Evolutionary conservation across 2,888 invertebrate species (phyloP).

Genomic region (Agrotis clavis): DNA sequence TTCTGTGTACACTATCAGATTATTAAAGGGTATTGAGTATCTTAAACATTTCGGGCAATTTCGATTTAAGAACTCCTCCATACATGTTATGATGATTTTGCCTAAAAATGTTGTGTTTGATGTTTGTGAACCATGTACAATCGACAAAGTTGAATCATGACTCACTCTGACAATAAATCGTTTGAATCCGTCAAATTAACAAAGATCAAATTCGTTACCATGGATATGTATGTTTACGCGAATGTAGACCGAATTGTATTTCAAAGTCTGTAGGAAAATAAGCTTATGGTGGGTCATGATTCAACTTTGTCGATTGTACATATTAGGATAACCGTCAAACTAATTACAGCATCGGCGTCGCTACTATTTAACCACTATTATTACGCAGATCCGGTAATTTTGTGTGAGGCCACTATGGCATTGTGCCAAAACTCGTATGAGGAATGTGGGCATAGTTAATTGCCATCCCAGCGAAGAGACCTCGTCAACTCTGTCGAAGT

Average conservation of each 20-base stretch:
- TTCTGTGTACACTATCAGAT: not conserved
- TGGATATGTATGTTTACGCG: too few species aligned
- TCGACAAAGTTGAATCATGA: too few species aligned
- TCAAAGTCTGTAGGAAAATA: too few species aligned
- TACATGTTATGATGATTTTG: not conserved
- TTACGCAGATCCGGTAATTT: too few species aligned
- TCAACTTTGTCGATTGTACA: too few species aligned
- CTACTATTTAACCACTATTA: not conserved
- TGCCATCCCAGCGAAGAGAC: not conserved
- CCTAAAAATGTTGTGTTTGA: not conserved
- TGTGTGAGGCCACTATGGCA: not conserved
- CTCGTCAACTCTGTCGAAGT: slow-evolving; percentile 1
- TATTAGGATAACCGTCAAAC: not conserved
- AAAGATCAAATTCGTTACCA: too few species aligned
- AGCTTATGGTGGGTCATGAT: too few species aligned
- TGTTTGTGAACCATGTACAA: not conserved
- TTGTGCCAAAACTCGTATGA: slow-evolving; percentile 1
- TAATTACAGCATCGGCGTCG: not conserved
- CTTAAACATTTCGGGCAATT: too few species aligned
- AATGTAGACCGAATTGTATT: too few species aligned
- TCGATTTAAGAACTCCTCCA: not conserved
- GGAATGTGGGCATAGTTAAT: not conserved
- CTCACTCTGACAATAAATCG: too few species aligned
- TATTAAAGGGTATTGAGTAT: too few species aligned
- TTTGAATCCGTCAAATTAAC: too few species aligned